phyloP scores from a whole-genome alignment of 2,113 vertebrate species.

The Patagioenas fasciata region DNA sequence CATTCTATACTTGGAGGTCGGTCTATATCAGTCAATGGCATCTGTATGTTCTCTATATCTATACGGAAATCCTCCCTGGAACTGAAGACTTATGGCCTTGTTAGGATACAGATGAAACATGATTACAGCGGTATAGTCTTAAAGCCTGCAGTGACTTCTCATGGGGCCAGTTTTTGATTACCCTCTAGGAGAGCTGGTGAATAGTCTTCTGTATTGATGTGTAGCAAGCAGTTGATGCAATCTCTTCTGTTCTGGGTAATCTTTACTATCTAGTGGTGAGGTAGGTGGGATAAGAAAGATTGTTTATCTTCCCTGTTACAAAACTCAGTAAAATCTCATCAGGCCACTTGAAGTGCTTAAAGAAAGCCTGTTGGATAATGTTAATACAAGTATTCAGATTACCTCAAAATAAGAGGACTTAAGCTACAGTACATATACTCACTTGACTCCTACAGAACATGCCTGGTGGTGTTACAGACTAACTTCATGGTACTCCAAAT shows the following conservation, averaged over 20 bases:
- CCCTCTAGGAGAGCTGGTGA: not conserved
- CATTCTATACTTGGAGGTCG: not conserved
- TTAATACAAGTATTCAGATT: not conserved
- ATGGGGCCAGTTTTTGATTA: not conserved
- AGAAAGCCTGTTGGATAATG: not conserved
- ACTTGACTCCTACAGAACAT: not conserved
- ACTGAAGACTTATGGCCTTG: not conserved
- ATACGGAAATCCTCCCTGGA: not conserved
- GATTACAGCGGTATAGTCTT: not conserved
- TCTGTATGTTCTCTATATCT: not conserved
- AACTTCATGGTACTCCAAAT: not conserved
- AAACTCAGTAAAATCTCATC: not conserved
- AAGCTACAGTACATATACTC: too few species aligned
- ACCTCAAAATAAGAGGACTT: not conserved
- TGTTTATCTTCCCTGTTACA: not conserved
- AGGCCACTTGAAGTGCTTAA: not conserved
- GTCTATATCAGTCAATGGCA: not conserved
- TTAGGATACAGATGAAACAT: not conserved
- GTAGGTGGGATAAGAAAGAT: not conserved
- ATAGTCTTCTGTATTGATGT: not conserved
- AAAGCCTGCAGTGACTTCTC: not conserved
- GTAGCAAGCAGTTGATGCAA: not conserved
- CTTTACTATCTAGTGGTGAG: not conserved
- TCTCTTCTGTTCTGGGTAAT: not conserved
- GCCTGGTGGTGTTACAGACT: not conserved